A percentile compares a stretch with the other conserved stretches of the same genome.
phyloP scores from a whole-genome alignment of 2,888 invertebrate species.

The Tineola bisselliella region DNA sequence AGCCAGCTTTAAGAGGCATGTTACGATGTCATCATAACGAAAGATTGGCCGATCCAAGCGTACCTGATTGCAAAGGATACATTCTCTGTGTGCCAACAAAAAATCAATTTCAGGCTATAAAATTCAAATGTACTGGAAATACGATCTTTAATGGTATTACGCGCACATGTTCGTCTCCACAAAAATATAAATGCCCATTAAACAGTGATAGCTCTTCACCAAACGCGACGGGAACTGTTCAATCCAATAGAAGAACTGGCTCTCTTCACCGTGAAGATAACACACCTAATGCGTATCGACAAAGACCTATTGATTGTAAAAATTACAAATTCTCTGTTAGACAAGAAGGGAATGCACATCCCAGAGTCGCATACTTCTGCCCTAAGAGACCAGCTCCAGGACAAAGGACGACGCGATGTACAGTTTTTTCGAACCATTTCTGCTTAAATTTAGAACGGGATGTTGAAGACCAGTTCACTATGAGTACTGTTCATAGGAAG shows the following conservation, averaged over 20 bases:
- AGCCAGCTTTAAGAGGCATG: conserved; percentile 36
- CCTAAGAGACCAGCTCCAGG: conserved; percentile 42
- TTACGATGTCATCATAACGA: conserved; percentile 46
- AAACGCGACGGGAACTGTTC: conserved; percentile 14
- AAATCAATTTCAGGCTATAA: conserved; percentile 52
- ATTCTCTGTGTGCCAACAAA: conserved; percentile 55
- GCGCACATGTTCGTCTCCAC: conserved; percentile 46
- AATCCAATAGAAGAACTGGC: conserved; percentile 26
- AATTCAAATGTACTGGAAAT: conserved; percentile 52
- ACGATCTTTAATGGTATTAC: conserved; percentile 53
- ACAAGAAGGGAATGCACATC: conserved; percentile 33
- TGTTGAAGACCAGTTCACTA: conserved; percentile 43
- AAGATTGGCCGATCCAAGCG: conserved; percentile 49
- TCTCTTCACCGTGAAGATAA: conserved; percentile 18
- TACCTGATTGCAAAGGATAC: conserved; percentile 56
- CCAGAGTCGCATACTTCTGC: conserved; percentile 47
- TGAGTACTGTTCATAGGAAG: conserved; percentile 34
- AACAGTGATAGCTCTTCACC: conserved; percentile 30
- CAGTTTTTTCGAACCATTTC: conserved; percentile 55
- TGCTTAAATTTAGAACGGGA: conserved; percentile 49
- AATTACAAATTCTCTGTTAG: conserved; percentile 54
- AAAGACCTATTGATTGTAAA: conserved; percentile 47
- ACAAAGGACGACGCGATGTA: conserved; percentile 39
- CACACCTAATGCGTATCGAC: conserved; percentile 16
- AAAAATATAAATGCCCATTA: conserved; percentile 47